These are phyloP conservation scores for Thyatira batis DNA, from an alignment of 2,888 invertebrate genomes.

Conservation along the genomic window DNA sequence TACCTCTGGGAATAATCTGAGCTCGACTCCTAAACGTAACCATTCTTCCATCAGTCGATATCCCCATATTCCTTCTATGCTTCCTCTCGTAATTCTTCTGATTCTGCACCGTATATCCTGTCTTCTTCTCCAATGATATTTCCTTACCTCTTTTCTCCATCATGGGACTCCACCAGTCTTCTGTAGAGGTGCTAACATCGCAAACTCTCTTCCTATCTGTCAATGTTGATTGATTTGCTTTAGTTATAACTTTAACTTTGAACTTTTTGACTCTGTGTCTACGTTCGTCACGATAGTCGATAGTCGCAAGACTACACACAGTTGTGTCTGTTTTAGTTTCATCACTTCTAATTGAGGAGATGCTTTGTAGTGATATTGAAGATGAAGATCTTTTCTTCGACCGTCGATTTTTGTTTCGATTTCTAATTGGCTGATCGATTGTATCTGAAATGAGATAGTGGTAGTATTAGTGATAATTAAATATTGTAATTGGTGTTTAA, in stretches of 20 bases:
- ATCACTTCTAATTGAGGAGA: constrained; percentile 15
- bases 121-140: constrained; percentile 19
- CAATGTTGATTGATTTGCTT: constrained; percentile 41
- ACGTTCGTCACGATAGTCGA: constrained; percentile 26
- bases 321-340: constrained; percentile 41
- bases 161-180: constrained; percentile 67
- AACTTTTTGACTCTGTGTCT: constrained; percentile 9
- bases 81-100: neutral
- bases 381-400: neutral
- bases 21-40: constrained; percentile 53
- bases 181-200: constrained; percentile 51
- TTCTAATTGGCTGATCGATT: neutral
- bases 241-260: constrained; percentile 32
- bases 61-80: constrained; percentile 19
- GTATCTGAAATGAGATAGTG: neutral
- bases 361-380: constrained; percentile 5
- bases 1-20: constrained; percentile 54
- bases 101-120: constrained; percentile 11
- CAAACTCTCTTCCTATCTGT: constrained; percentile 37
- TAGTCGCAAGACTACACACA: constrained; percentile 37
- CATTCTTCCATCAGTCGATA: constrained; percentile 35
- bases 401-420: constrained; percentile 2
- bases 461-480: too few relatives aligned
- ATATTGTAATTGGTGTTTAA: too few relatives aligned
- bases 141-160: constrained; percentile 43